Percentiles rank a stretch among this genome's conserved stretches.
phyloP scores from a whole-genome alignment of 2,113 vertebrate genomes.

The Silurus meridionalis region DNA sequence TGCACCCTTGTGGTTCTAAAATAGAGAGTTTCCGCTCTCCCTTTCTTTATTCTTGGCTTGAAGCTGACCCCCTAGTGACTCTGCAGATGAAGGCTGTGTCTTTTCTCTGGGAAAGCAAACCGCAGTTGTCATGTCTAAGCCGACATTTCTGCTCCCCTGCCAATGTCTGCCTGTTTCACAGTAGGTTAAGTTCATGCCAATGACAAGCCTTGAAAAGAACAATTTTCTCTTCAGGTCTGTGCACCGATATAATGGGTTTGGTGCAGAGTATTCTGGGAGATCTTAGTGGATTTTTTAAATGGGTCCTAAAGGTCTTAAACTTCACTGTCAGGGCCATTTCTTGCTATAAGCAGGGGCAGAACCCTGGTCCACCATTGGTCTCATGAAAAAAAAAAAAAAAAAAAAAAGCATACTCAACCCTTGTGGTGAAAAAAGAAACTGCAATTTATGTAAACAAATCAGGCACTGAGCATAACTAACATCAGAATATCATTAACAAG shows the following conservation, averaged over 20 bases:
- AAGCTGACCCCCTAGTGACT: slow-evolving; percentile 16
- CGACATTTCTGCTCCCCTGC: not conserved
- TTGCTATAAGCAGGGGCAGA: not conserved
- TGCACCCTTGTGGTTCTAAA: not conserved
- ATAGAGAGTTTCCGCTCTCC: not conserved
- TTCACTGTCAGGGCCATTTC: not conserved
- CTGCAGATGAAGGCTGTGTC: slow-evolving; percentile 38
- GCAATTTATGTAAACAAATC: not conserved
- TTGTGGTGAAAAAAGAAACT: not conserved
- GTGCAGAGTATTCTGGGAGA: not conserved
- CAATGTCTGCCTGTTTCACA: slow-evolving; percentile 31
- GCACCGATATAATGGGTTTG: not conserved
- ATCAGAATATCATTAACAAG: not conserved
- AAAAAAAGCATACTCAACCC: not conserved
- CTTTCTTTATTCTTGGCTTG: not conserved
- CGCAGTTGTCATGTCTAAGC: slow-evolving; percentile 6
- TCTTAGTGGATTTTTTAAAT: not conserved
- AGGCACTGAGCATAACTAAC: not conserved
- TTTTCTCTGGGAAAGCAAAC: slow-evolving; percentile 23
- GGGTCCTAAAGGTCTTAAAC: not conserved
- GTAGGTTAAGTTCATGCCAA: slow-evolving; percentile 22
- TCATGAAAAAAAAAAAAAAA: not conserved
- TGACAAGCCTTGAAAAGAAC: not conserved
- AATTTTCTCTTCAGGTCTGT: slow-evolving; percentile 19
- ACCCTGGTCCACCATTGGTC: not conserved